Evolutionary conservation across 2,888 invertebrate species (phyloP).

Genomic region (Apantesis nais): DNA sequence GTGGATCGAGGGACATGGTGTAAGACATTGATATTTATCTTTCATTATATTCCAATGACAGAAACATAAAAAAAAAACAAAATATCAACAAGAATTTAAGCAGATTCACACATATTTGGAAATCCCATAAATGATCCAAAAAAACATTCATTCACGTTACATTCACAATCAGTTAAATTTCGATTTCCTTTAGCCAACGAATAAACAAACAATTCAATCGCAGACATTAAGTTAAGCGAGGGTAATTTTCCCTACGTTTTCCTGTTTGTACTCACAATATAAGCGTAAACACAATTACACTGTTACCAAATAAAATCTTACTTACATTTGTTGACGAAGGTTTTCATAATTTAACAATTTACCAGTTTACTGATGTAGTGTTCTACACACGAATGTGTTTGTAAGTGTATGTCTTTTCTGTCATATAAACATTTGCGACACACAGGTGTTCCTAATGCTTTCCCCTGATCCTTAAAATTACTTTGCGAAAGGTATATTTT

Average conservation of each 20-base stretch:
- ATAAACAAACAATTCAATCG: constrained; percentile 47
- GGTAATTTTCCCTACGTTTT: constrained; percentile 44
- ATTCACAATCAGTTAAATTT: constrained; percentile 43
- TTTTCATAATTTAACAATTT: constrained; percentile 52
- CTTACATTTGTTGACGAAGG: constrained; percentile 44
- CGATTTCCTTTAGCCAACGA: constrained; percentile 44
- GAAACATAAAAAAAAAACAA: neutral
- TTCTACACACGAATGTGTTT: constrained; percentile 17
- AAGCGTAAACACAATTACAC: constrained; percentile 44
- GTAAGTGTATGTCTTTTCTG: constrained; percentile 17
- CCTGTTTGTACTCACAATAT: constrained; percentile 46
- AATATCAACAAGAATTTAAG: neutral
- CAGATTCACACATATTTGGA: neutral
- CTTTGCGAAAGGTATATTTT: constrained; percentile 2
- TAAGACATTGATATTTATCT: too few relatives aligned
- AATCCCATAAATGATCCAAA: constrained; percentile 1
- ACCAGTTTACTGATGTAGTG: constrained; percentile 29
- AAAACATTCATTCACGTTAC: constrained; percentile 7
- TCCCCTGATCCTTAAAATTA: constrained; percentile 5
- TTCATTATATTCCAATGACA: too few relatives aligned
- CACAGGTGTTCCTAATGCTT: constrained; percentile 6
- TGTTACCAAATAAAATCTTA: constrained; percentile 44
- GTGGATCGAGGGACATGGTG: too few relatives aligned
- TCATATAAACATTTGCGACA: constrained; percentile 12
- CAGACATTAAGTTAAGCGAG: constrained; percentile 47